phyloP scores from a whole-genome alignment of 1,140 invertebrate species.

The Pantala flavescens region DNA sequence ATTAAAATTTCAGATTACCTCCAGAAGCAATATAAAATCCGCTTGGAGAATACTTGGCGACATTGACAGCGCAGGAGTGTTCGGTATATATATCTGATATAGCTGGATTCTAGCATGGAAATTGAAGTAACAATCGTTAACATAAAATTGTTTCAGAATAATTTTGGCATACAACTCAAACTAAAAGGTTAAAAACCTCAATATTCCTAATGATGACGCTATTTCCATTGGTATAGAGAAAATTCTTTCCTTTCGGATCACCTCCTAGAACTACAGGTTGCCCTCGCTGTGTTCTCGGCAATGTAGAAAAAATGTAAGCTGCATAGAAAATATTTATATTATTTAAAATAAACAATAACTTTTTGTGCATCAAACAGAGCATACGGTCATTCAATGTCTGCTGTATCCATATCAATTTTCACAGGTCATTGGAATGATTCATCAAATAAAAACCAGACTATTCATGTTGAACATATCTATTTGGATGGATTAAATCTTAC shows the following conservation, averaged over 20 bases:
- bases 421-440: no score
- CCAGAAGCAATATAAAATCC: constrained; percentile 98
- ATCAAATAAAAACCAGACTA: no score
- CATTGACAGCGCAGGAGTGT: constrained; percentile 87
- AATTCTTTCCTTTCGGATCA: constrained; percentile 95
- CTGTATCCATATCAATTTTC: no score
- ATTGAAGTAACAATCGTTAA: constrained; percentile 15
- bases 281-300: constrained; percentile 87
- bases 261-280: constrained; percentile 84
- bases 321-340: constrained; percentile 29
- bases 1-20: constrained; percentile 47
- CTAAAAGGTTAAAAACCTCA: constrained; percentile 51
- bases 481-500: no score
- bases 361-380: no score
- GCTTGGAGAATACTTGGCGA: constrained; percentile 96
- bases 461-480: no score
- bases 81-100: constrained; percentile 94
- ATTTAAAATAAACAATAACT: no score
- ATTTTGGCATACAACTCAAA: constrained; percentile 11
- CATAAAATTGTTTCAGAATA: constrained; percentile 13
- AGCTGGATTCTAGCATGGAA: constrained; percentile 61
- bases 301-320: constrained; percentile 84
- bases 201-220: constrained; percentile 96
- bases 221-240: constrained; percentile 95
- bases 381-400: no score